Evolutionary conservation across 2,888 invertebrate species (phyloP).

Genomic region (Monochamus alternatus): DNA sequence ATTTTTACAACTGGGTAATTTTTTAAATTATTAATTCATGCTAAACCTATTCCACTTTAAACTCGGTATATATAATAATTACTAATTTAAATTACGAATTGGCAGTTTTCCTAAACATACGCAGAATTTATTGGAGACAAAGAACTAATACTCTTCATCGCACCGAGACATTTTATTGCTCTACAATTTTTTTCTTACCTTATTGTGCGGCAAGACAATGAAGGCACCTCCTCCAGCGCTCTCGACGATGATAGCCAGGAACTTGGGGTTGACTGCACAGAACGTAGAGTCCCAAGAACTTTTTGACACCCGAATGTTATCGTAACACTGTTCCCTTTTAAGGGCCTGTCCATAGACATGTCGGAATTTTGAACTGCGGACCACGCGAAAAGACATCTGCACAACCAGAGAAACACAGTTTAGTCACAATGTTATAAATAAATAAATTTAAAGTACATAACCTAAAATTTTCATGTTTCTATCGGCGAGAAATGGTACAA

Average conservation of each 20-base stretch:
- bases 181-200: conserved; percentile 76
- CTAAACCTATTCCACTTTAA: too few species aligned
- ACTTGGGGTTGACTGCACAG: conserved; percentile 98
- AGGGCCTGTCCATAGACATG: conserved; percentile 93
- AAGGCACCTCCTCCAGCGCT: conserved; percentile 97
- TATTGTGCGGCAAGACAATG: conserved; percentile 93
- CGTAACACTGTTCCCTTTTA: conserved; percentile 97
- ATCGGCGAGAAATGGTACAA: conserved; percentile 44
- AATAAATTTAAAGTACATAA: conserved; percentile 58
- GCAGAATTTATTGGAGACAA: background rate
- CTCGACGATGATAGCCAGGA: conserved; percentile 97
- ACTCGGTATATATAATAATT: too few species aligned
- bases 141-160: background rate
- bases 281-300: conserved; percentile 99
- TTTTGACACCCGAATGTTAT: conserved; percentile 96
- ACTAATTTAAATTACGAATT: too few species aligned
- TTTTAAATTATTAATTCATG: too few species aligned
- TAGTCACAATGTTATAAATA: conserved; percentile 35
- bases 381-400: conserved; percentile 96
- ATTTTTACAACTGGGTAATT: too few species aligned
- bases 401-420: conserved; percentile 54
- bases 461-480: conserved; percentile 59
- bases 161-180: background rate
- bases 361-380: conserved; percentile 97
- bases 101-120: too few species aligned